Conservation (phyloP, 1,140 invertebrate genomes). For the Chrysomallon squamiferum region DNA sequence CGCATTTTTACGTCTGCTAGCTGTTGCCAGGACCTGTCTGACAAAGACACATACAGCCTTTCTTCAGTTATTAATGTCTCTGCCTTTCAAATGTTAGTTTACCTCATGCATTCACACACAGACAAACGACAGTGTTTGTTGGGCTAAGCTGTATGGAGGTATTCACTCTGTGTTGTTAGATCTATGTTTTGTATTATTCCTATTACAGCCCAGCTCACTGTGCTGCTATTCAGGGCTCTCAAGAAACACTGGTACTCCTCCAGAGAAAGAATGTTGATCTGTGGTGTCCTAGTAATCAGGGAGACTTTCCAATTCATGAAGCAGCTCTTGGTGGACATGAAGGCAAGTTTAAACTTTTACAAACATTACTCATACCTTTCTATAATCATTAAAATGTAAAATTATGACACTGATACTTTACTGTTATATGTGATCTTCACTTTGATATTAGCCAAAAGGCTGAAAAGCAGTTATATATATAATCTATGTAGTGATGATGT, state of each 20-base stretch:
- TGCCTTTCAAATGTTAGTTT: no score
- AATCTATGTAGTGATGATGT: no score
- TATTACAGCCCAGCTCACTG: conserved; percentile 76
- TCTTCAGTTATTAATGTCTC: no score
- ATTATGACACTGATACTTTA: background rate
- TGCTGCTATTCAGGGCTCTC: conserved; percentile 94
- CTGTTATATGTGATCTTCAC: background rate
- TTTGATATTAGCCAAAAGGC: background rate
- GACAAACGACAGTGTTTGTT: no score
- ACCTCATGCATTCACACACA: no score
- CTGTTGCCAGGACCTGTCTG: no score
- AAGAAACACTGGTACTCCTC: conserved; percentile 80
- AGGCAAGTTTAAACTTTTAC: conserved; percentile 65
- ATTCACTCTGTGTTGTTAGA: no score
- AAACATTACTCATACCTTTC: no score
- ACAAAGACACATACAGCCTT: no score
- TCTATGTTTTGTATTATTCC: background rate
- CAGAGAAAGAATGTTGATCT: conserved; percentile 81
- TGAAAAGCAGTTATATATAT: no score
- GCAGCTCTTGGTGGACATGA: conserved; percentile 89
- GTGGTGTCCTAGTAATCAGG: conserved; percentile 89
- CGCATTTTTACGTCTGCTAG: no score
- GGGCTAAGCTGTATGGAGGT: no score
- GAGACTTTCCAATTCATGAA: conserved; percentile 92
- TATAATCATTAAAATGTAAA: background rate